phyloP scores from a whole-genome alignment of 2,113 vertebrate genomes.

The Rhinoptilus africanus region DNA sequence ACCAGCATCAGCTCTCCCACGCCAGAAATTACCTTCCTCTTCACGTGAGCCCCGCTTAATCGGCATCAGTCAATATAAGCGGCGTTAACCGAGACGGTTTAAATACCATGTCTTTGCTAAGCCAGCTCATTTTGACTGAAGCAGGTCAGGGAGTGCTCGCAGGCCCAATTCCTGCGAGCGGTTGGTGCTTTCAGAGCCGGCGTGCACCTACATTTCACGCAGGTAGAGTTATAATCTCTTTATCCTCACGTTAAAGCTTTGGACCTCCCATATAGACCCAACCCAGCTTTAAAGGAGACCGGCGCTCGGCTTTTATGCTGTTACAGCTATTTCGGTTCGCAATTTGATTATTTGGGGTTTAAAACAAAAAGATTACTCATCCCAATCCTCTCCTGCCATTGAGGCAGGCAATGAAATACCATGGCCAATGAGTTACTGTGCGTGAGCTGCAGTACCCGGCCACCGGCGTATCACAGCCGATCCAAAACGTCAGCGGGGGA shows the following conservation, averaged over 20 bases:
- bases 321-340: not conserved
- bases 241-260: not conserved
- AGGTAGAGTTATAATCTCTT: not conserved
- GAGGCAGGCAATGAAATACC: not conserved
- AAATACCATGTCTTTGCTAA: not conserved
- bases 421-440: not conserved
- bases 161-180: not conserved
- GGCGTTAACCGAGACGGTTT: not conserved
- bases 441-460: rapidly evolving
- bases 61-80: not conserved
- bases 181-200: not conserved
- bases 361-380: not conserved
- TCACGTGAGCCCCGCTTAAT: not conserved
- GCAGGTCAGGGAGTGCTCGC: not conserved
- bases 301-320: not conserved
- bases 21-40: not conserved
- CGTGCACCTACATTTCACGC: not conserved
- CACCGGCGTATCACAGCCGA: too few species aligned
- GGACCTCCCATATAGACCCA: not conserved
- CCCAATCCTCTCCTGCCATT: not conserved
- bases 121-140: not conserved
- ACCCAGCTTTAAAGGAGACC: not conserved
- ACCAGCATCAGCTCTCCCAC: not conserved
- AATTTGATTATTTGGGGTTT: not conserved
- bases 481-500: rapidly evolving